Evolutionary conservation across 1,140 invertebrate species (phyloP), one percentile per base, ranked within the genome.

Genomic region (Macrocentrus cingulum): DNA sequence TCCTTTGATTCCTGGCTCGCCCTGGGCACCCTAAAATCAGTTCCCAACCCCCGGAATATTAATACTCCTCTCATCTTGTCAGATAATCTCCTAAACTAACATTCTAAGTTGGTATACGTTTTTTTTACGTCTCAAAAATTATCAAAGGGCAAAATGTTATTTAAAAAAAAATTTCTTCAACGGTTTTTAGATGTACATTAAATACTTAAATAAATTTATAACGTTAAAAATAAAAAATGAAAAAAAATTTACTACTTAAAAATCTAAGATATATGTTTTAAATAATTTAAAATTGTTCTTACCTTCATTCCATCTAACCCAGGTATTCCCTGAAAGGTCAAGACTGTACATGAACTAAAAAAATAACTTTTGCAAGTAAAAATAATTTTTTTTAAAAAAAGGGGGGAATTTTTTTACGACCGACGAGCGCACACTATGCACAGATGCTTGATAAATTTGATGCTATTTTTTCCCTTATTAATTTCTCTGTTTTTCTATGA

Each of bases 1-100:
- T 59, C 93, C 92, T 82, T 94, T 95, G 64, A 83, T 86, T 56
- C 93, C 93, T 32, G 91, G 89, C 77, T 95, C 92, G 57, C 93
- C 93, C 81, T 92, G 90, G 59, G 91, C 91, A 64, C 92, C 92
- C 91, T 94, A 82, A 59, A 81, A 81, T 67, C 69, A 76, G n/a
- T n/a, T 39, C 62, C 20, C 60, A 56, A 46, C 56, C 44, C 60
- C 53, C 15, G 39, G 36, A 32, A 59, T 15, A 19, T 49, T 48
- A 19, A 41, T 60, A 50, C 18, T 56, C 20, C 18, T 60, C 45
- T 15, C 32, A 46, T 49, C 16, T 55, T 55, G 29, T 2, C 7
- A 45, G 34, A 8, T 13, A 45, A 59, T 62, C 54, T n/a, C n/a
- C n/a, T n/a, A n/a, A n/a, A n/a, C n/a, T n/a, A n/a, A n/a, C n/a